These are phyloP conservation scores for Actinemys pallida DNA, from an alignment of 2,113 vertebrate genomes.

Conservation along the genomic window DNA sequence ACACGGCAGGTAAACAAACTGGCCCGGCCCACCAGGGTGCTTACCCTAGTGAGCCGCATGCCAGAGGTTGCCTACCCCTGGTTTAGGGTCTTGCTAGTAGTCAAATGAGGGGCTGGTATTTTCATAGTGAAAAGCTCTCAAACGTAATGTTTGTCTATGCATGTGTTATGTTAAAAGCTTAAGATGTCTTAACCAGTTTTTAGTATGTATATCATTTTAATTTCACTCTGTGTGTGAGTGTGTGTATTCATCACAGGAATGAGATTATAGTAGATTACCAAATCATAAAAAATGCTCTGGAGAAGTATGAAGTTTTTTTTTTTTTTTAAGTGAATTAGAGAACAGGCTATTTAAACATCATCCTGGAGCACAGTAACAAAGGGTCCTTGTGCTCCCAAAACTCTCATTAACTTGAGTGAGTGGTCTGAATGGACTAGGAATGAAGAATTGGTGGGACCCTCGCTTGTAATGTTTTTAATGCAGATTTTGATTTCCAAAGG, in stretches of 20 bases:
- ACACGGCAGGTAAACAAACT: too few species aligned
- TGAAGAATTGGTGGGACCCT: not conserved
- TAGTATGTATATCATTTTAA: not conserved
- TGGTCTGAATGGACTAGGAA: not conserved
- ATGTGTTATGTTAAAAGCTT: not conserved
- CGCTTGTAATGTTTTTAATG: not conserved
- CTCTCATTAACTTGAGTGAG: not conserved
- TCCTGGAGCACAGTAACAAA: not conserved
- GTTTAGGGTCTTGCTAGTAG: not conserved
- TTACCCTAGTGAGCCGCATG: too few species aligned
- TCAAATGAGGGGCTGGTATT: not conserved
- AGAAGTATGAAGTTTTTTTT: not conserved
- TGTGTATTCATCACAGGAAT: not conserved
- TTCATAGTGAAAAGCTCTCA: not conserved
- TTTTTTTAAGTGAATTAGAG: not conserved
- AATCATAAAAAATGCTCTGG: not conserved
- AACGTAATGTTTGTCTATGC: not conserved
- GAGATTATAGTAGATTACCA: not conserved
- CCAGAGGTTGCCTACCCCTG: too few species aligned
- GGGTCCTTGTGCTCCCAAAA: not conserved
- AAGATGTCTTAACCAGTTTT: not conserved
- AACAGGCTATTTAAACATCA: not conserved
- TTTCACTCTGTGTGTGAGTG: not conserved
- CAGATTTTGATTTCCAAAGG: not conserved
- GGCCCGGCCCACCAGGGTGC: too few species aligned